These are phyloP conservation scores for Salticus scenicus DNA, from an alignment of 2,888 invertebrate genomes.

Conservation along the genomic window DNA sequence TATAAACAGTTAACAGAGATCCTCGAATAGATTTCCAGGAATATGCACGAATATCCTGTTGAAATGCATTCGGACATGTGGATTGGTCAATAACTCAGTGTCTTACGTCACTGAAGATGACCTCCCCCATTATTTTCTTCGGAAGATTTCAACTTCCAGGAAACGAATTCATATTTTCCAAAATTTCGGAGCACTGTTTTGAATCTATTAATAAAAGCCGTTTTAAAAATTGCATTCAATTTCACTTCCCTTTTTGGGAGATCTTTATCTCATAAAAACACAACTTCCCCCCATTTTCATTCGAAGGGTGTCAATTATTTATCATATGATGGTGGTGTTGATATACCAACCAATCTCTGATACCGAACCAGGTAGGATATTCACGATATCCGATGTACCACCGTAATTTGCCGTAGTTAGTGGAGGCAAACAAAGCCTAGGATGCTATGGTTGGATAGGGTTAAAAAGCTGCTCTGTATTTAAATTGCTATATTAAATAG, in stretches of 20 bases:
- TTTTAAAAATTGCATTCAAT: not conserved
- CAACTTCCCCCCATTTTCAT: not conserved
- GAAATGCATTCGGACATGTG: too few species aligned
- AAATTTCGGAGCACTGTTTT: not conserved
- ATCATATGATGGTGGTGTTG: not conserved
- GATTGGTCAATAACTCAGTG: too few species aligned
- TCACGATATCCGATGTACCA: not conserved
- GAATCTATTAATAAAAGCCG: not conserved
- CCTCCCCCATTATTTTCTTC: too few species aligned
- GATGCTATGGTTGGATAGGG: not conserved
- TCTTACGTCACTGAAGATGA: too few species aligned
- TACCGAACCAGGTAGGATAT: not conserved
- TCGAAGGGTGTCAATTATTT: slow-evolving; percentile 1
- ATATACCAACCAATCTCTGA: not conserved
- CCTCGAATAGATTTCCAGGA: too few species aligned
- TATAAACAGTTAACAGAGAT: too few species aligned
- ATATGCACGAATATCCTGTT: too few species aligned
- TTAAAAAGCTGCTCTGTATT: not conserved
- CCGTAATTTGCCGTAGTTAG: not conserved
- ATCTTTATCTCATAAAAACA: not conserved
- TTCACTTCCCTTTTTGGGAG: not conserved
- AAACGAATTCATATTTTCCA: too few species aligned
- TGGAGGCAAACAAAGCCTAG: not conserved
- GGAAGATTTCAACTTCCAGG: too few species aligned
- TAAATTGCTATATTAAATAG: slow-evolving; percentile 9